Evolutionary conservation across 2,113 vertebrate species (phyloP), one percentile per base, ranked within the genome.

Genomic region (Agelaius tricolor): DNA sequence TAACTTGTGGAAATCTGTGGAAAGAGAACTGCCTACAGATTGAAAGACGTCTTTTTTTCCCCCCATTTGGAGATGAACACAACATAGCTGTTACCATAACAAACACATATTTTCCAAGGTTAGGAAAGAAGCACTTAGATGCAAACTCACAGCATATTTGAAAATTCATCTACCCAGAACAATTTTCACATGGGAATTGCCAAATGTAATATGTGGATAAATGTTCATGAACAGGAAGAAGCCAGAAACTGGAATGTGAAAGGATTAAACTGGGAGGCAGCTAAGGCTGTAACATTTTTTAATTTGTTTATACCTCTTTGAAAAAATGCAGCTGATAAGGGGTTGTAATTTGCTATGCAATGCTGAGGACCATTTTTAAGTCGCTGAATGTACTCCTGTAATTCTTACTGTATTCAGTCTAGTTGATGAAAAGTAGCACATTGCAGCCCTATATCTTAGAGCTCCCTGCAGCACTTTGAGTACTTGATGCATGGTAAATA

Each of bases 61-160:
- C 68, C 21, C 69, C 82, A 39, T 90, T 84, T 92, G 69, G 76
- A 92, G 30, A 84, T 18, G 66, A 96, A 81, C n/a, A 72, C 55
- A 86, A 86, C 52, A 75, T 65, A 86, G 62, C 47, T 92, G 90
- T 94, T 96, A 96, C 93, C 76, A 93, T 73, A 96, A 93, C 80
- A 96, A 95, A 89, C 69, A 78, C 75, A 35, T 90, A 94, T 93
- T 97, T 96, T 90, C 73, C 65, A 87, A 75, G 41, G 41, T 65
- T 72, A 80, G 83, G 76, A 84, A 81, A 88, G 72, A 95, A 92
- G 26, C 61, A 68, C 33, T 81, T 94, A 90, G 61, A 81, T 52
- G 47, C 52, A 91, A 94, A 93, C 33, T 75, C 79, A 39, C 1
- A 80, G 79, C 59, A 37, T 68, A 88, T 90, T 76, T 95, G 88